phyloP scores from a whole-genome alignment of 2,888 invertebrate genomes.

The Eristalis intricaria region DNA sequence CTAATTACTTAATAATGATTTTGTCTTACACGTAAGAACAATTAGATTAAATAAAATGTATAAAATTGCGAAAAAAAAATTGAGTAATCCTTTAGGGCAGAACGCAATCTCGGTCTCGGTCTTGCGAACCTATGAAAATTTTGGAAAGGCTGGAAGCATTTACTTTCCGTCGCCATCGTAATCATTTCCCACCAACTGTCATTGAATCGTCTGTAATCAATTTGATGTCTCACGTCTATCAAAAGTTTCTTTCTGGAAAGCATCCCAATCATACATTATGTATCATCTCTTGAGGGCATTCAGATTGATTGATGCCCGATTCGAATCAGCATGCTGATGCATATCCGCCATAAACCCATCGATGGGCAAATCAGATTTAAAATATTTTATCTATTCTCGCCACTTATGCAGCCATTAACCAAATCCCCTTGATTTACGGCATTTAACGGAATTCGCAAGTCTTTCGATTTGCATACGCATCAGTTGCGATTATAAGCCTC shows the following conservation, averaged over 20 bases:
- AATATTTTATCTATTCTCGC: neutral
- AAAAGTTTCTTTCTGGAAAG: neutral
- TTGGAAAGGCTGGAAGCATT: too few relatives aligned
- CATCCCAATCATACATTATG: neutral
- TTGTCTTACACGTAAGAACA: too few relatives aligned
- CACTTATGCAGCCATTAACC: conserved; percentile 3
- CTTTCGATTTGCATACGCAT: neutral
- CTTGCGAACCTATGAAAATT: too few relatives aligned
- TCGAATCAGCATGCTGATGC: neutral
- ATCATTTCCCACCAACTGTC: too few relatives aligned
- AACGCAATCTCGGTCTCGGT: too few relatives aligned
- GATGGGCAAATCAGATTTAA: neutral
- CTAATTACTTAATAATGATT: too few relatives aligned
- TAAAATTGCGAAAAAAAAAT: too few relatives aligned
- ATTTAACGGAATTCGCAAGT: neutral
- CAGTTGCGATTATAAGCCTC: neutral
- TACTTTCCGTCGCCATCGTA: too few relatives aligned
- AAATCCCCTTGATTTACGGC: neutral
- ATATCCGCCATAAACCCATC: neutral
- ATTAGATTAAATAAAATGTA: too few relatives aligned
- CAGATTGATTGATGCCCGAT: neutral
- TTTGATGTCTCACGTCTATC: too few relatives aligned
- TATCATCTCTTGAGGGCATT: neutral
- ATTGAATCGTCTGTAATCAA: too few relatives aligned
- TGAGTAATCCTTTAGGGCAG: too few relatives aligned